Base-by-base conservation (phyloP, 30 jellyfish, hydroid and myxozoan genomes). In the Nemopilema nomurai region DNA sequence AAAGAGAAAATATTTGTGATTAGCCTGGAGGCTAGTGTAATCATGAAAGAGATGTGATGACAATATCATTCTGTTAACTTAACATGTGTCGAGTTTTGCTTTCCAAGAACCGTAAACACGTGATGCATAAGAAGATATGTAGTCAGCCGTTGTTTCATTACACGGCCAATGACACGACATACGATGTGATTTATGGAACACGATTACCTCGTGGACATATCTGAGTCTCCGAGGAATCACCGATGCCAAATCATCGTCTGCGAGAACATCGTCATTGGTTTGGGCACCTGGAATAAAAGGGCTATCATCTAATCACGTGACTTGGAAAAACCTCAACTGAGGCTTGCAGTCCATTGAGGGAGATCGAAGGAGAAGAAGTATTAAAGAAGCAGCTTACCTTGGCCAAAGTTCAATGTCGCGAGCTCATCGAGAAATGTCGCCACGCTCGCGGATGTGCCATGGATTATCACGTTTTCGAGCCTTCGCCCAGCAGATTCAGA, bases 131-230 rank as follows among this genome's bases (percentile, higher is more conserved):
- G n/a, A n/a, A n/a, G n/a, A n/a, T n/a, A n/a, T n/a, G n/a, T n/a
- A n/a, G n/a, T n/a, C n/a, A n/a, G n/a, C n/a, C n/a, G n/a, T n/a
- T n/a, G n/a, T n/a, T n/a, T n/a, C n/a, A n/a, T n/a, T n/a, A n/a
- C n/a, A n/a, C n/a, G n/a, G n/a, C n/a, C n/a, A n/a, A n/a, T n/a
- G n/a, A n/a, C n/a, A n/a, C n/a, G n/a, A n/a, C n/a, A n/a, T n/a
- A n/a, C n/a, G n/a, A n/a, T n/a, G n/a, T n/a, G n/a, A n/a, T n/a
- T n/a, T n/a, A n/a, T n/a, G 57, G 57, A 41, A 3, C 57, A 41
- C 57, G 13, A 70, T 26, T 31, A 83, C 91, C 93, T 84, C 93
- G 64, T 84, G 87, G 19, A 84, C 76, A 71, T 74, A 73, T 65
- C 77, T 68, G 50, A 84, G 79, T 26, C 93, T 74, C 25, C 93